Evolutionary conservation across 2,113 vertebrate species (phyloP).

Genomic region (Eira barbara): DNA sequence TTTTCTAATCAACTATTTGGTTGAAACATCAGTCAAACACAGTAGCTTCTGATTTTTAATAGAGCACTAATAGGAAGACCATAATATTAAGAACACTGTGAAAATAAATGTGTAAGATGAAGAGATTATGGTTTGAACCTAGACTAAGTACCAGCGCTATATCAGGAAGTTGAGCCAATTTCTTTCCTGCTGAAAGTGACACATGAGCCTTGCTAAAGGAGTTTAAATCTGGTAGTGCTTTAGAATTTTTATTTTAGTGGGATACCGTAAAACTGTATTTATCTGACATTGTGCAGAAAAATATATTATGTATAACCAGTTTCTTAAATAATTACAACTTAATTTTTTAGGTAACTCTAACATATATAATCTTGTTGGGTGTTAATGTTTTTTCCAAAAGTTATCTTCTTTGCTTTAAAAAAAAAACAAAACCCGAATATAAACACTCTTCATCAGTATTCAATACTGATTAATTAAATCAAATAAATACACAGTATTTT

Average conservation of each 20-base stretch:
- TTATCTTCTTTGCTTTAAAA: not conserved
- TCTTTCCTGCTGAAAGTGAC: not conserved
- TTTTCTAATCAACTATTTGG: not conserved
- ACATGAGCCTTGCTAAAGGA: not conserved
- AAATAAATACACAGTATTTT: not conserved
- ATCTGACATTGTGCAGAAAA: not conserved
- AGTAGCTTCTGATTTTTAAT: not conserved
- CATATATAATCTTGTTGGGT: not conserved
- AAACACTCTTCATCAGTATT: not conserved
- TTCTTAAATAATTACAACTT: slow-evolving; percentile 29
- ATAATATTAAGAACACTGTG: not conserved
- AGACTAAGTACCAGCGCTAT: not conserved
- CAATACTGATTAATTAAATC: not conserved
- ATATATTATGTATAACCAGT: not conserved
- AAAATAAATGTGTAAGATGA: not conserved
- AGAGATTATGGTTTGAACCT: not conserved
- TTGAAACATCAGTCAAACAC: not conserved
- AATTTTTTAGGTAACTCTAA: not conserved
- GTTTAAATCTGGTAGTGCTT: not conserved
- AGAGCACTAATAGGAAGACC: not conserved
- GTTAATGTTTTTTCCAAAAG: not conserved
- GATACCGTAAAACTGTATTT: not conserved
- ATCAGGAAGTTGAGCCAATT: not conserved
- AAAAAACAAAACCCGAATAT: not conserved
- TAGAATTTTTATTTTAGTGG: not conserved